Conservation (phyloP, 2,888 invertebrate genomes). For the Oithona nana region DNA sequence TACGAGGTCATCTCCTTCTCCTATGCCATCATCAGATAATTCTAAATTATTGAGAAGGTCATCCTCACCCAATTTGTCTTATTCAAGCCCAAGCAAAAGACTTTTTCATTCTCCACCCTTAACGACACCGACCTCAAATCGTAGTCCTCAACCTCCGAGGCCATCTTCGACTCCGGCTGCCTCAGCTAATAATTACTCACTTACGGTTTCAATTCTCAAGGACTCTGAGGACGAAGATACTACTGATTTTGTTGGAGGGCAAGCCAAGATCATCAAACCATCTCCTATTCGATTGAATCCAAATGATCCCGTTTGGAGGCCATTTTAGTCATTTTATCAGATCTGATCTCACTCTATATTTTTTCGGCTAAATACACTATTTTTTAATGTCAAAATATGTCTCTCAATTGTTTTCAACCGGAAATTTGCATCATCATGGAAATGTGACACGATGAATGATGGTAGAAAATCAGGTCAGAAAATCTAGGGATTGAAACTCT, state of each 20-base stretch:
- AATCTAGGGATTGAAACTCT: too few species aligned
- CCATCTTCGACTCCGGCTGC: neutral
- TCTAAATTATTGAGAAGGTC: neutral
- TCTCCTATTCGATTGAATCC: slow-evolving; percentile 9
- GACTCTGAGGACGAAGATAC: neutral
- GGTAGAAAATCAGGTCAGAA: too few species aligned
- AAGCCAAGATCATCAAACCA: neutral
- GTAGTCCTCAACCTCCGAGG: neutral
- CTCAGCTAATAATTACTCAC: neutral
- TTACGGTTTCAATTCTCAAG: neutral
- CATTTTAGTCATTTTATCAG: neutral
- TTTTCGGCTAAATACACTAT: too few species aligned
- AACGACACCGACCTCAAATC: neutral
- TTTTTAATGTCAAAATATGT: too few species aligned
- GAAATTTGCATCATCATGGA: too few species aligned
- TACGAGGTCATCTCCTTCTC: neutral
- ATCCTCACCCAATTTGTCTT: neutral
- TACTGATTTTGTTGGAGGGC: neutral
- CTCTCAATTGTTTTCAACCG: too few species aligned
- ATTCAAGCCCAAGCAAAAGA: neutral
- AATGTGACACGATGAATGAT: too few species aligned
- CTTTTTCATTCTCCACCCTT: slow-evolving; percentile 1
- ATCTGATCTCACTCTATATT: too few species aligned
- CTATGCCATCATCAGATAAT: neutral
- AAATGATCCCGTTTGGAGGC: slow-evolving; percentile 14